Evolutionary conservation across 2,113 vertebrate genomes (phyloP).

Genomic region (Peromyscus maniculatus): DNA sequence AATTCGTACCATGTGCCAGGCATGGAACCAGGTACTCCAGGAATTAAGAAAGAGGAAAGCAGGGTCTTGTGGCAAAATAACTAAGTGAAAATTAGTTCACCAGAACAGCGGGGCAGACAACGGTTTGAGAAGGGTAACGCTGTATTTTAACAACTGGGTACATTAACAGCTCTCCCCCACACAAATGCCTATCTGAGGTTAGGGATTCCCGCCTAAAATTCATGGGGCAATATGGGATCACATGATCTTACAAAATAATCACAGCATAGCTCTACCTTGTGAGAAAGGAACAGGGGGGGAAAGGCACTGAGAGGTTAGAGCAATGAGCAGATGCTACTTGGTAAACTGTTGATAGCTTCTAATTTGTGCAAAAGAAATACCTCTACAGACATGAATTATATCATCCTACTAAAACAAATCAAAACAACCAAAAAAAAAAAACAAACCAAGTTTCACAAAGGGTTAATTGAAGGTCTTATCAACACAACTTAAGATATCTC

Average conservation of each 20-base stretch:
- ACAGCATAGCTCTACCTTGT: not conserved
- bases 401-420: not conserved
- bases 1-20: not conserved
- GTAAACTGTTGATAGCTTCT: not conserved
- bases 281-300: not conserved
- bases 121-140: not conserved
- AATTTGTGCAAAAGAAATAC: conserved; percentile 20
- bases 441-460: not conserved
- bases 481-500: conserved; percentile 56
- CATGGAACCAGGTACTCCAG: not conserved
- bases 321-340: not conserved
- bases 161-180: not conserved
- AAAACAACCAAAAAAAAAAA: not conserved
- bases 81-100: not conserved
- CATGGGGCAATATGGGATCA: not conserved
- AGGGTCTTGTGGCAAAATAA: not conserved
- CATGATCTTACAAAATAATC: not conserved
- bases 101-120: not conserved
- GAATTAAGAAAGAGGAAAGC: not conserved
- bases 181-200: not conserved
- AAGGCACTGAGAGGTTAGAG: not conserved
- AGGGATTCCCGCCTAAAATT: not conserved
- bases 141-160: not conserved
- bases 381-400: not conserved
- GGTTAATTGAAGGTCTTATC: not conserved